phyloP scores from a whole-genome alignment of 2,888 invertebrate genomes.

The Macrostomum cliftonense region DNA sequence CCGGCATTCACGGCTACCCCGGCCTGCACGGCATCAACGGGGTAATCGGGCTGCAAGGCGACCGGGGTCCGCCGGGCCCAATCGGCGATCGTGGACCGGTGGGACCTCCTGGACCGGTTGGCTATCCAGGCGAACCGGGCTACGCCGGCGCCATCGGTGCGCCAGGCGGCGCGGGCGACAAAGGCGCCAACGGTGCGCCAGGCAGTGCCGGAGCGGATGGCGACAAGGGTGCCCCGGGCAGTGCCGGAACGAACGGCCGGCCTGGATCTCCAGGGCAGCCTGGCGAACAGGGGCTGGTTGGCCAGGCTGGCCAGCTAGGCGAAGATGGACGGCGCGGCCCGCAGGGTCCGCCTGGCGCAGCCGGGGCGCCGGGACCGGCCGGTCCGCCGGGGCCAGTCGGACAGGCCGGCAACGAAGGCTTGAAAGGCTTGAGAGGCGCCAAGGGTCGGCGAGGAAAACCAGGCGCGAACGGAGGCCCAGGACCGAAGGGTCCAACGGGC shows the following conservation, averaged over 20 bases:
- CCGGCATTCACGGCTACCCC: not conserved
- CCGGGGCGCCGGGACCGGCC: conserved; percentile 48
- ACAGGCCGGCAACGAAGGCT: not conserved
- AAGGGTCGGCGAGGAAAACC: conserved; percentile 32
- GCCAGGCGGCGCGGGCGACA: conserved; percentile 42
- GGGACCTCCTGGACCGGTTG: conserved; percentile 23
- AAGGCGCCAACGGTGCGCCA: conserved; percentile 13
- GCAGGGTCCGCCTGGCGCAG: conserved; percentile 52
- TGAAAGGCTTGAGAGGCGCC: conserved; percentile 33
- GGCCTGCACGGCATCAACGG: not conserved
- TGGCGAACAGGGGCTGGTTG: not conserved
- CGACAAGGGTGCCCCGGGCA: conserved; percentile 2
- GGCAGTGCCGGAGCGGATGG: conserved; percentile 1
- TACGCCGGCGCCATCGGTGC: conserved; percentile 12
- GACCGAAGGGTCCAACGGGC: conserved; percentile 6
- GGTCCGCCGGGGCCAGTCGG: conserved; percentile 48
- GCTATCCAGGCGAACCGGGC: conserved; percentile 13
- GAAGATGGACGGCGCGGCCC: conserved; percentile 1
- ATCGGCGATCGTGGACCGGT: conserved; percentile 11
- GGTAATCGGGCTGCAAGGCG: not conserved
- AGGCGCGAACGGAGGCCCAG: conserved; percentile 8
- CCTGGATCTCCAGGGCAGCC: conserved; percentile 35
- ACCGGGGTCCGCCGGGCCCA: not conserved
- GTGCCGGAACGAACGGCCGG: conserved; percentile 32
- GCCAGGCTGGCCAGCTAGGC: not conserved